Percentiles rank a stretch among this genome's conserved stretches.
Conservation (phyloP, 2,797 vertebrate genomes). For the Trachops cirrhosus region DNA sequence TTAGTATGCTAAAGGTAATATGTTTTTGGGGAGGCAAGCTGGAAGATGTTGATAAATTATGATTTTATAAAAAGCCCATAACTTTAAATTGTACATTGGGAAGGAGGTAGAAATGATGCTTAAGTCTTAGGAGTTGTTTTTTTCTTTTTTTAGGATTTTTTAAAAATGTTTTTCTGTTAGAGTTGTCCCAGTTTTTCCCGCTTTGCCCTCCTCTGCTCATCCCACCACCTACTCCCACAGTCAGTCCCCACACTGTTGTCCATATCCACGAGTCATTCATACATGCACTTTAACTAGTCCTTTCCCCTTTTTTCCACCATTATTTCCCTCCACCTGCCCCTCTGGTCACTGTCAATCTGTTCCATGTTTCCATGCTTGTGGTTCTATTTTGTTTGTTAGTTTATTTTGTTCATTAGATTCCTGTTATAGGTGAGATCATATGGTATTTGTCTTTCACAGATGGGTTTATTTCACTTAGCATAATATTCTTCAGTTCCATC, state of each 20-base stretch:
- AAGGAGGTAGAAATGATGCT: neutral
- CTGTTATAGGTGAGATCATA: neutral
- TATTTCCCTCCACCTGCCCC: neutral
- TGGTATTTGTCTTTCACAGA: neutral
- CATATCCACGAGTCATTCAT: neutral
- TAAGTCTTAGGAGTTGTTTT: neutral
- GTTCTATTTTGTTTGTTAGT: neutral
- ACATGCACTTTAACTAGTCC: neutral
- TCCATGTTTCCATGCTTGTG: neutral
- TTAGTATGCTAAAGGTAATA: neutral
- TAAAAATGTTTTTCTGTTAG: neutral
- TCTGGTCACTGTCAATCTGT: neutral
- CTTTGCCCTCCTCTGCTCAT: neutral
- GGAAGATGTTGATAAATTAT: neutral
- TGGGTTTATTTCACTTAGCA: neutral
- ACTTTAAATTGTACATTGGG: conserved; percentile 1
- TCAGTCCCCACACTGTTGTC: neutral
- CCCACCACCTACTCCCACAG: neutral
- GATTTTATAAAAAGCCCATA: neutral
- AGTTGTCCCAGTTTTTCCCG: neutral
- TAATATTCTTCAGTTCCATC: neutral
- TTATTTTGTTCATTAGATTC: neutral
- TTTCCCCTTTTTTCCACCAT: neutral
- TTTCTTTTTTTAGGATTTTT: conserved; percentile 26
- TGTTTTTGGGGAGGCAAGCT: neutral